phyloP scores from a whole-genome alignment of 2,888 invertebrate species.

The Sycophila texana region DNA sequence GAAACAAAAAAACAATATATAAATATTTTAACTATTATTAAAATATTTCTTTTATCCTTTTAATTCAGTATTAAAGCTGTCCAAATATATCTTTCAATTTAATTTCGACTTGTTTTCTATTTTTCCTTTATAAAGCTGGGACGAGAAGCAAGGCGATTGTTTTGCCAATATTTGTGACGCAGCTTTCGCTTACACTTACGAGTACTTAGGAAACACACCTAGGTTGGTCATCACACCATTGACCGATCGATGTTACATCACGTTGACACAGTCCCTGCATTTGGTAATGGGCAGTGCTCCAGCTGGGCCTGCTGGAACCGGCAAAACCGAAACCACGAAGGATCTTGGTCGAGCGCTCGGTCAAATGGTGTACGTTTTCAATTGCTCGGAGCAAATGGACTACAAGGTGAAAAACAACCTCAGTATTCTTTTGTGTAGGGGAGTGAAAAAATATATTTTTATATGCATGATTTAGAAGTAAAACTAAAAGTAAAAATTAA shows the following conservation, averaged over 20 bases:
- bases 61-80: neutral
- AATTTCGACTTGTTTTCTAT: neutral
- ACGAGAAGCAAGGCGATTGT: constrained; percentile 86
- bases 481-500: too few relatives aligned
- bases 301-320: constrained; percentile 96
- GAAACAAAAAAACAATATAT: neutral
- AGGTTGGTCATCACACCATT: constrained; percentile 95
- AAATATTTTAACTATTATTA: neutral
- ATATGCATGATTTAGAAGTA: neutral
- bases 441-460: neutral
- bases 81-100: neutral
- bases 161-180: constrained; percentile 97
- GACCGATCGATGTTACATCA: constrained; percentile 97
- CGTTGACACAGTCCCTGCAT: constrained; percentile 93
- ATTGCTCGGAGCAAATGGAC: constrained; percentile 98
- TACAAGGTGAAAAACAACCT: constrained; percentile 80
- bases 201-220: constrained; percentile 95
- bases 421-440: neutral
- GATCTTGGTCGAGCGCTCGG: constrained; percentile 95
- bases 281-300: constrained; percentile 98
- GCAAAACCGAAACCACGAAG: constrained; percentile 97
- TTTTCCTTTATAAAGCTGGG: constrained; percentile 81
- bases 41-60: too few relatives aligned
- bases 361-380: constrained; percentile 98
- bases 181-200: constrained; percentile 92